Evolutionary conservation across 2,888 invertebrate genomes (phyloP), one percentile per base, ranked within the genome.

Genomic region (Polymixis lichenea): DNA sequence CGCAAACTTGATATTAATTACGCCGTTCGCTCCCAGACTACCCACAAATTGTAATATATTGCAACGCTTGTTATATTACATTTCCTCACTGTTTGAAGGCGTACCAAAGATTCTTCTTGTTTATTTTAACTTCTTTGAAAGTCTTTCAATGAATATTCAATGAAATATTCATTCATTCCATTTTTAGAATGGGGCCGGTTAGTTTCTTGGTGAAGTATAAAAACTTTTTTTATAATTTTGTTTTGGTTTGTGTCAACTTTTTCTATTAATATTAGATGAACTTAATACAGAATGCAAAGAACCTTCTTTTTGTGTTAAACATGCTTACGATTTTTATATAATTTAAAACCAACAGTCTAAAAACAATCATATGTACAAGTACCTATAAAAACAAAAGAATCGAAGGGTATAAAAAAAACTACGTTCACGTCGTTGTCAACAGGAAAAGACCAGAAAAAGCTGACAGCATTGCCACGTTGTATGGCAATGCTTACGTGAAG

Each of bases 1-100:
- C 88, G 90, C 94, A 93, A 95, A 95, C 94, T 95, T 95, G 94
- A 93, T 95, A 95, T 95, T 95, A 95, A 95, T 95, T 95, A 95
- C 94, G 90, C 82, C 86, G 89, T 89, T 84, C 86, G 90, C 88
- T 90, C 87, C 85, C 89, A 87, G 93, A 92, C 90, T 92, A 91
- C 89, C 93, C 93, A 88, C 92, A 94, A 93, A 93, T 93, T 94
- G 90, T 92, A 91, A 93, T 94, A 93, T 93, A 93, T 93, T 91
- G 90, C 89, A 86, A 79, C 82, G 83, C 80, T 87, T 88, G 87
- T 89, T 89, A 87, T 85, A 88, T 83, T 78, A 86, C 74, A 73
- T 85, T 82, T 74, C 69, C 77, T 73, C 38, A 82, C 64, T 72
- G 82, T 88, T 81, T 69, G 65, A 72, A 75, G 77, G 62, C 8